Evolutionary conservation across 92 coral and sea anemone species (phyloP).

Genomic region (Desmophyllum pertusum): DNA sequence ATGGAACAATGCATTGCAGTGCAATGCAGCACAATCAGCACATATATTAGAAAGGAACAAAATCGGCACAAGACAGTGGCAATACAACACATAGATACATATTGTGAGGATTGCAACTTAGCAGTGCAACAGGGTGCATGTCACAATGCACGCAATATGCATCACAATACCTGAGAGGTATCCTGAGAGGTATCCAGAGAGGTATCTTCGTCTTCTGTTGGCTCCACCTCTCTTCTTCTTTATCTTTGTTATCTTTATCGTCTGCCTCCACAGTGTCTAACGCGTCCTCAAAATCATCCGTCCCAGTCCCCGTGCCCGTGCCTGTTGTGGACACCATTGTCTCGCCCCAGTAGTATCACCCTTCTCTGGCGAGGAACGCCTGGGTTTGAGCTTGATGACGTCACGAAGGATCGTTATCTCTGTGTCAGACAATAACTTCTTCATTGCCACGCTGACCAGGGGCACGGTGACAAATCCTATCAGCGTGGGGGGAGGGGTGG

Average conservation of each 20-base stretch:
- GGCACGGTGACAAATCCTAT: constrained; percentile 90
- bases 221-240: constrained; percentile 18
- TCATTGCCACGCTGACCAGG: constrained; percentile 91
- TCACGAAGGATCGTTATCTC: constrained; percentile 90
- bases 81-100: neutral
- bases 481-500: constrained; percentile 68
- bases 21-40: neutral
- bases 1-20: neutral
- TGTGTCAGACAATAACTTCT: constrained; percentile 85
- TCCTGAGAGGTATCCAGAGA: constrained; percentile 39
- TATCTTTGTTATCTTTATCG: constrained; percentile 53
- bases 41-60: neutral
- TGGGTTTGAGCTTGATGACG: constrained; percentile 74
- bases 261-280: constrained; percentile 57
- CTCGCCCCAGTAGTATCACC: constrained; percentile 68
- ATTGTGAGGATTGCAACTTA: neutral
- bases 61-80: neutral
- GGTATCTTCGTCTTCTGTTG: constrained; percentile 20
- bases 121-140: neutral
- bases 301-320: constrained; percentile 53
- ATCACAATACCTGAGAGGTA: neutral
- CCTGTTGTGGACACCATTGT: constrained; percentile 69
- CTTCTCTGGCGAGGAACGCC: constrained; percentile 65
- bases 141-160: neutral
- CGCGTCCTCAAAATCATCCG: constrained; percentile 71